Evolutionary conservation across 2,888 invertebrate species (phyloP).

Genomic region (Lycocerus yunnanus): DNA sequence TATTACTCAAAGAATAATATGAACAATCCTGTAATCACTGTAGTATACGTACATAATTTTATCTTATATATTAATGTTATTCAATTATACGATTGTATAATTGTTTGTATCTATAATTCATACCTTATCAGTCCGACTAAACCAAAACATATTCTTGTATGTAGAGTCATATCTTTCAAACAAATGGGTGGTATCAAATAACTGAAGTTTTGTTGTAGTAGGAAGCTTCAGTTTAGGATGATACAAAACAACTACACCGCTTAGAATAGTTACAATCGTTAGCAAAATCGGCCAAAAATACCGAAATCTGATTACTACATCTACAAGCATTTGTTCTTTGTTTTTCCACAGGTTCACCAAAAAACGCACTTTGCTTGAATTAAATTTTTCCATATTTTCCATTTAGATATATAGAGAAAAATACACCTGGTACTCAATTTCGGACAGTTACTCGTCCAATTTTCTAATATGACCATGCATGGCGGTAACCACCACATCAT

Average conservation of each 20-base stretch:
- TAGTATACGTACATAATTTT: too few species aligned
- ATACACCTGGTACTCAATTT: constrained; percentile 42
- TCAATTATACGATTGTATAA: too few species aligned
- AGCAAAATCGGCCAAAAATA: too few species aligned
- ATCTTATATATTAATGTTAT: too few species aligned
- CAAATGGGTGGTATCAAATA: constrained; percentile 80
- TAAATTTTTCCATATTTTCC: constrained; percentile 39
- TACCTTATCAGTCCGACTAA: too few species aligned
- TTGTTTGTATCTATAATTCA: constrained; percentile 24
- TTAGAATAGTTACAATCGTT: too few species aligned
- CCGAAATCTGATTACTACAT: too few species aligned
- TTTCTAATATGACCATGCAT: constrained; percentile 77
- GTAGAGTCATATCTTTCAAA: constrained; percentile 87
- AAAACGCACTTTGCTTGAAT: constrained; percentile 27
- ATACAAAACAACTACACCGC: too few species aligned
- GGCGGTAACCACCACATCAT: constrained; percentile 93
- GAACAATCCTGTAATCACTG: too few species aligned
- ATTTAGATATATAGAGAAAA: constrained; percentile 30
- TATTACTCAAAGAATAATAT: too few species aligned
- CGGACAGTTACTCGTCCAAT: constrained; percentile 18
- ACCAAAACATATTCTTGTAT: constrained; percentile 70
- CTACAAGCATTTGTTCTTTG: too few species aligned
- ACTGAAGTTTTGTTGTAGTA: constrained; percentile 81
- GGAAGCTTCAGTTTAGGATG: too few species aligned
- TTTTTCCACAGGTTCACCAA: constrained; percentile 48